Evolutionary conservation across 2,888 invertebrate genomes (phyloP), one percentile per base, ranked within the genome.

Genomic region (Amblyjoppa proteus): DNA sequence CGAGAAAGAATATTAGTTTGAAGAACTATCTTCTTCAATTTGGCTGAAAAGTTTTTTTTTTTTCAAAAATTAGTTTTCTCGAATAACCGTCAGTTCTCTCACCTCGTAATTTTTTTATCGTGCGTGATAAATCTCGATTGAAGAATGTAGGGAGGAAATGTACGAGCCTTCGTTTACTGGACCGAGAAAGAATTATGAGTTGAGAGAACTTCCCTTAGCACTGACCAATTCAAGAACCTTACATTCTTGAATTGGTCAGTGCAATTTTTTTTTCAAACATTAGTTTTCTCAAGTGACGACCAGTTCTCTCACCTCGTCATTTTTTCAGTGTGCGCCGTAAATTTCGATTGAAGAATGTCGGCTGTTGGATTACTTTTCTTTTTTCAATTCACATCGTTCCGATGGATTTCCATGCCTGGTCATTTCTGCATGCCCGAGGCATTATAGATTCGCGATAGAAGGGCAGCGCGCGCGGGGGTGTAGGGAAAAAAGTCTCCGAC

Each of bases 381-480:
- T 11, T 41, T 41, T 41, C 41, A 41, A 49, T 49, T 49, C 45
- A 49, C 13, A 16, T 49, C 45, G 16, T 4, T 16, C 16, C 45
- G 45, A 49, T 49, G 45, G 13, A 49, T 49, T 49, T 49, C 45
- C 45, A 49, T 49, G 45, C 11, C 16, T 49, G 41, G 45, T 49
- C 13, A 16, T 4, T 49, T 16, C 16, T 16, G 13, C 45, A 3
- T 0, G 16, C 45, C 16, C 45, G 25, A 58, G 58, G 11, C 45
- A 58, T 28, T 58, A 58, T 28, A 58, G 28, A 58, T 58, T 58
- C 58, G 58, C 58, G 58, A 58, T 58, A 58, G 58, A 58, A 58
- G 28, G 28, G 45, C 45, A 49, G 45, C 45, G 45, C 11, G 56
- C 25, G 25, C 25, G 25, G 28, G 25, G 58, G 25, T 58, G 13